Conservation (phyloP, 1,140 invertebrate genomes). For the Pogonognathellus flavescens region DNA sequence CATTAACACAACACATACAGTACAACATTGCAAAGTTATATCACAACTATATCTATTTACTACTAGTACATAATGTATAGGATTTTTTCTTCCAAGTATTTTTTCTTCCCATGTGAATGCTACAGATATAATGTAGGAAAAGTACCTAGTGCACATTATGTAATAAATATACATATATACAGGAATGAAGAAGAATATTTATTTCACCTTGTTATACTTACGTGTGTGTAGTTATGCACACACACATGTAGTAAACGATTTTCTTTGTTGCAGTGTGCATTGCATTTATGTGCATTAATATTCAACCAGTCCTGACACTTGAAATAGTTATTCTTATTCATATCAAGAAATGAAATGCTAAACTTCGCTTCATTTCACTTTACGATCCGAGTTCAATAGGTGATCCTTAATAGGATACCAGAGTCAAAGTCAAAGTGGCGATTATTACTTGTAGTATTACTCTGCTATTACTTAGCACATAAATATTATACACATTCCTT, state of each 20-base stretch:
- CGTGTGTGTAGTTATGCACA: not conserved
- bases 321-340: not conserved
- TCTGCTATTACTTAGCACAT: not conserved
- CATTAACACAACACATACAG: conserved; percentile 1
- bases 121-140: too few relatives aligned
- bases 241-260: conserved; percentile 4
- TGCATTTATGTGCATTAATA: conserved; percentile 29
- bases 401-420: conserved; percentile 28
- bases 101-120: too few relatives aligned
- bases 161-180: not conserved
- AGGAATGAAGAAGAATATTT: not conserved
- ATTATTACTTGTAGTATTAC: not conserved
- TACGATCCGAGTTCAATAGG: conserved; percentile 28
- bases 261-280: not conserved
- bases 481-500: not conserved
- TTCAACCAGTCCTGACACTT: not conserved
- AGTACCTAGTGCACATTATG: not conserved
- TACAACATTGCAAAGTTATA: too few relatives aligned
- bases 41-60: not conserved
- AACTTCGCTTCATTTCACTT: not conserved
- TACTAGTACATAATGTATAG: not conserved
- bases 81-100: too few relatives aligned
- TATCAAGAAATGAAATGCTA: not conserved
- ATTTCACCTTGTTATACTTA: conserved; percentile 47
- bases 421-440: conserved; percentile 37